Evolutionary conservation across 2,888 invertebrate species (phyloP).

Genomic region (Proisotoma minuta): DNA sequence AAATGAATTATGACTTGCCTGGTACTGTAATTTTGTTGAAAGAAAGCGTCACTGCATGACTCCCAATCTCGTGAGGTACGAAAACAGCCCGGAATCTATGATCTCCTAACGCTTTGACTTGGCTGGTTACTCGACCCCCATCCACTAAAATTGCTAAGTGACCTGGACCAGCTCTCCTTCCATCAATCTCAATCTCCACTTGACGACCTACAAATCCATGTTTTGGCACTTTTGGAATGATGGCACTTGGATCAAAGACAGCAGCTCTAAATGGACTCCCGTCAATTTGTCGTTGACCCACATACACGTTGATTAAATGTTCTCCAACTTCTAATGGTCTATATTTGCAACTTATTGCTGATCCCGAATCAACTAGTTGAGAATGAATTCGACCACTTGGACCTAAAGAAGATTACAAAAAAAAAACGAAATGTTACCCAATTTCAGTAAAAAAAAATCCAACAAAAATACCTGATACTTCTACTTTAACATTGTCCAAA

Average conservation of each 20-base stretch:
- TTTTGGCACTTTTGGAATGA: constrained; percentile 70
- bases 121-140: constrained; percentile 89
- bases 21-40: constrained; percentile 89
- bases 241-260: constrained; percentile 41
- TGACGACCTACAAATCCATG: constrained; percentile 84
- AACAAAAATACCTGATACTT: constrained; percentile 20
- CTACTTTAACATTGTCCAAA: constrained; percentile 49
- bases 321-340: constrained; percentile 57
- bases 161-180: constrained; percentile 90
- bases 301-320: constrained; percentile 56
- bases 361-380: constrained; percentile 41
- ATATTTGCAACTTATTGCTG: constrained; percentile 54
- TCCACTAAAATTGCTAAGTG: constrained; percentile 93
- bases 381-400: constrained; percentile 44
- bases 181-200: constrained; percentile 96
- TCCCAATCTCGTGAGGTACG: constrained; percentile 78
- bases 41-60: constrained; percentile 85
- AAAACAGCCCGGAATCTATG: constrained; percentile 84
- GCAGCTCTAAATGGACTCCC: constrained; percentile 52
- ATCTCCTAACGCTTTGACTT: constrained; percentile 82
- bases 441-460: constrained; percentile 18
- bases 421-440: constrained; percentile 6
- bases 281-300: constrained; percentile 50
- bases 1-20: constrained; percentile 64
- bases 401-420: constrained; percentile 24